A percentile compares a stretch with the other conserved stretches of the same genome.
Conservation (phyloP, 2,888 invertebrate species). For the Drosophila rellima region DNA sequence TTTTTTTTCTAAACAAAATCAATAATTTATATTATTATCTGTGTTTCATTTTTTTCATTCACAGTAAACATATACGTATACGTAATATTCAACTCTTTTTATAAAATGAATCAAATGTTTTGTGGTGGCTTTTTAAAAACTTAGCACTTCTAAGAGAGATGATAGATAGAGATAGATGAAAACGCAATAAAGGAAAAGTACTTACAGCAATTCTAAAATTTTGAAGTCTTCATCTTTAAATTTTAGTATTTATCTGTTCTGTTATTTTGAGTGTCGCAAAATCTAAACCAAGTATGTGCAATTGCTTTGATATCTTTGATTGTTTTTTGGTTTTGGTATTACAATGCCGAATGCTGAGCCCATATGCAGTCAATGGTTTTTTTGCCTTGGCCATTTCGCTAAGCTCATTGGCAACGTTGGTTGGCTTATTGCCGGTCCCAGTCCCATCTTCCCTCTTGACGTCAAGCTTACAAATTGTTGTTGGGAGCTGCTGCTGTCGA, state of each 20-base stretch:
- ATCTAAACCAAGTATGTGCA: neutral
- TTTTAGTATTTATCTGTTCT: neutral
- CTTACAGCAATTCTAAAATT: no score
- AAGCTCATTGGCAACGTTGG: constrained; percentile 36
- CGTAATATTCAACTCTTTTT: neutral
- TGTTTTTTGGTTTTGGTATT: constrained; percentile 33
- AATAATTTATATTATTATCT: neutral
- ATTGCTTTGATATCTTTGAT: constrained; percentile 8
- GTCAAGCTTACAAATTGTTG: constrained; percentile 43
- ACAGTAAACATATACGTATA: neutral
- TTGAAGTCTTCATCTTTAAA: neutral
- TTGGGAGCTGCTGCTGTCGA: constrained; percentile 63
- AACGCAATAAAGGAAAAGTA: no score
- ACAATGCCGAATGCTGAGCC: constrained; percentile 52
- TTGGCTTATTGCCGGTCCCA: constrained; percentile 27
- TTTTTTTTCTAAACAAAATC: neutral
- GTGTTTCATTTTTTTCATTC: neutral
- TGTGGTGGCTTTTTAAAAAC: neutral
- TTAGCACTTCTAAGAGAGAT: no score
- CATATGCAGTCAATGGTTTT: constrained; percentile 52
- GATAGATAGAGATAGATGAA: no score
- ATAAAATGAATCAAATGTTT: neutral
- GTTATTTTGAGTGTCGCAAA: neutral
- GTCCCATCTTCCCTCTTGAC: neutral
- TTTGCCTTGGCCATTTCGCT: constrained; percentile 28